phyloP scores from a whole-genome alignment of 2,888 invertebrate species.

The Amiota mariae region DNA sequence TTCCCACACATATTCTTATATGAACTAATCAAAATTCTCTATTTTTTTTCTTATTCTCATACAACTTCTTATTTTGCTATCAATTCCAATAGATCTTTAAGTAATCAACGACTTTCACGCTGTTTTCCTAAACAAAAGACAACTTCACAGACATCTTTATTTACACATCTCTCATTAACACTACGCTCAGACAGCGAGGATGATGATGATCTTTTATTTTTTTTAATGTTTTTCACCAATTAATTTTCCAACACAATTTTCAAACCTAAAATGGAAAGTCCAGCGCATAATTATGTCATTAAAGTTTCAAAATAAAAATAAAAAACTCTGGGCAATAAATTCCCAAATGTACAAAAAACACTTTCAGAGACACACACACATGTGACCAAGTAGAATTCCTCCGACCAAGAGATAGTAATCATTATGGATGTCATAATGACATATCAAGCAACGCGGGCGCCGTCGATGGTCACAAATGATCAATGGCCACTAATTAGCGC shows the following conservation, averaged over 20 bases:
- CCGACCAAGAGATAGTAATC: not conserved
- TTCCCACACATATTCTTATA: too few species aligned
- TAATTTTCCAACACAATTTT: constrained; percentile 23
- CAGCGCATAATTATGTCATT: constrained; percentile 29
- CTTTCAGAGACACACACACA: too few species aligned
- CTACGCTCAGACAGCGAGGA: not conserved
- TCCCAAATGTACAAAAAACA: constrained; percentile 23
- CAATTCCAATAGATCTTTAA: not conserved
- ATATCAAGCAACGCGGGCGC: constrained; percentile 46
- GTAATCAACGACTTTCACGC: constrained; percentile 15
- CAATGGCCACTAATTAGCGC: constrained; percentile 64
- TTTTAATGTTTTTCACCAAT: constrained; percentile 10
- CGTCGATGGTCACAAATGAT: constrained; percentile 51
- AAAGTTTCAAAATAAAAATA: constrained; percentile 1
- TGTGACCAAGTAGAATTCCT: not conserved
- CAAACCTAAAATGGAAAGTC: not conserved
- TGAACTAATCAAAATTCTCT: too few species aligned
- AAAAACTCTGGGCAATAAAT: constrained; percentile 2
- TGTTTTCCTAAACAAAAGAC: not conserved
- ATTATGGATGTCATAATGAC: constrained; percentile 21
- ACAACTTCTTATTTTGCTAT: constrained; percentile 5
- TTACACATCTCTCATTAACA: constrained; percentile 21
- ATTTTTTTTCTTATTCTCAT: not conserved
- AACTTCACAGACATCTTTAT: constrained; percentile 23
- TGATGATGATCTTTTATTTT: too few species aligned